Evolutionary conservation across 2,797 vertebrate species (phyloP).

Genomic region (Triplophysa bombifrons): DNA sequence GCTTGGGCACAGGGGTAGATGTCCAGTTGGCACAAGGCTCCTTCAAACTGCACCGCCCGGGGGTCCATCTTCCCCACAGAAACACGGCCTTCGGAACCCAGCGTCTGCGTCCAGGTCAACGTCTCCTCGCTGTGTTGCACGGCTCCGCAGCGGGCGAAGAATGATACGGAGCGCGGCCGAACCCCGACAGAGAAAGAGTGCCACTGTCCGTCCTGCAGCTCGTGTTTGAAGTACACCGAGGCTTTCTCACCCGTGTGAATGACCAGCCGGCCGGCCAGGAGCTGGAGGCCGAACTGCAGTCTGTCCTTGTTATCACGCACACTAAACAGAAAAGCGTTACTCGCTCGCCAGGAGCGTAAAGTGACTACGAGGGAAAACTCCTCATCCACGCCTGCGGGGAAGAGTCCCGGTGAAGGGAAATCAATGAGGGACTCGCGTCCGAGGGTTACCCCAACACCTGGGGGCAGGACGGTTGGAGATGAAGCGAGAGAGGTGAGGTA

Average conservation of each 20-base stretch:
- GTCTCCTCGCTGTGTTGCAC: slow-evolving; percentile 80
- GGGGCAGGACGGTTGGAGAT: slow-evolving; percentile 70
- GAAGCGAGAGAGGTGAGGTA: slow-evolving; percentile 63
- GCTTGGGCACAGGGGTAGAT: slow-evolving; percentile 89
- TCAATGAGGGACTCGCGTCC: slow-evolving; percentile 78
- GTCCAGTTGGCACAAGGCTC: slow-evolving; percentile 91
- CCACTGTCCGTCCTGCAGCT: slow-evolving; percentile 85
- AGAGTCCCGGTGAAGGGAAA: slow-evolving; percentile 73
- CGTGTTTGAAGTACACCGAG: slow-evolving; percentile 84
- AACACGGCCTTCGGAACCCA: slow-evolving; percentile 80
- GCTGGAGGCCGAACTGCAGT: slow-evolving; percentile 90
- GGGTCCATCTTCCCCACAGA: slow-evolving; percentile 90
- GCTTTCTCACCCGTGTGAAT: slow-evolving; percentile 86
- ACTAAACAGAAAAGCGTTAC: slow-evolving; percentile 96
- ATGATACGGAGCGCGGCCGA: slow-evolving; percentile 78
- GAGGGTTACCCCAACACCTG: slow-evolving; percentile 81
- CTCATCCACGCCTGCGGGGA: slow-evolving; percentile 78
- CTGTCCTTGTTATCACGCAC: slow-evolving; percentile 81
- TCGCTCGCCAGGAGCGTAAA: slow-evolving; percentile 85
- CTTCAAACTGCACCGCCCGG: slow-evolving; percentile 85
- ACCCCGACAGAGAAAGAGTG: slow-evolving; percentile 86
- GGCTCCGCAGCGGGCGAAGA: slow-evolving; percentile 84
- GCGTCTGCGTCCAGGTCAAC: slow-evolving; percentile 73
- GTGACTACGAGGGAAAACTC: slow-evolving; percentile 88
- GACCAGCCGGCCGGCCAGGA: slow-evolving; percentile 86